Base-by-base conservation (phyloP, 1,140 invertebrate genomes). In the Drosophila parvula region DNA sequence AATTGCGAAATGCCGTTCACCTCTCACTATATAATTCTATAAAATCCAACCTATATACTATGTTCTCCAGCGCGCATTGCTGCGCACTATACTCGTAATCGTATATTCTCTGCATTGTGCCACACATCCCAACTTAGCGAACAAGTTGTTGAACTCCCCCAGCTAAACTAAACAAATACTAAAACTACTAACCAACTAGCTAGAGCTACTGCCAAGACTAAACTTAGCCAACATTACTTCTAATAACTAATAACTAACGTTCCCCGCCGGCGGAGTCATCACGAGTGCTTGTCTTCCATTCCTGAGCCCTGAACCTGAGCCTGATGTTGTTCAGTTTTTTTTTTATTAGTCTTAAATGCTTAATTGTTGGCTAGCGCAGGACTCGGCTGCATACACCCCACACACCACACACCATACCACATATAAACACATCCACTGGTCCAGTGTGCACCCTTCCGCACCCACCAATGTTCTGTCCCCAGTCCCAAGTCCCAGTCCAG, bases 71-170 rank as follows among this genome's bases (percentile, higher is more conserved):
- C 53, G 43, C 50, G 36, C 40, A 70, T 32, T 70, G 43, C 34
- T 70, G 47, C 16, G 28, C 28, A 41, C 27, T 47, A 38, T 47
- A 27, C 22, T 28, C 27, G 45, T 67, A 78, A 11, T n/a, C 36
- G 6, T 62, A 73, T 80, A 81, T 58, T 75, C 50, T 65, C 65
- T 81, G 79, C 75, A 81, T 77, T 70, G 61, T 80, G 78, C 73
- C 27, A 81, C 38, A 68, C 60, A 57, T 60, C 30, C 36, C 18
- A 38, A 56, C 44, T 22, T 57, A 82, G 73, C 34, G 71, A 76
- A n/a, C 51, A 71, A 58, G 58, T 78, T 78, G 51, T 78, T 78
- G 41, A 61, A 44, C 34, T 57, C 56, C 41, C 57, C 22, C 38
- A 64, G 50, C 47, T 32, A 74, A 75, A 64, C 41, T n/a, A 57